These are phyloP conservation scores for Mugil cephalus DNA, from an alignment of 2,113 vertebrate genomes.

Conservation along the genomic window DNA sequence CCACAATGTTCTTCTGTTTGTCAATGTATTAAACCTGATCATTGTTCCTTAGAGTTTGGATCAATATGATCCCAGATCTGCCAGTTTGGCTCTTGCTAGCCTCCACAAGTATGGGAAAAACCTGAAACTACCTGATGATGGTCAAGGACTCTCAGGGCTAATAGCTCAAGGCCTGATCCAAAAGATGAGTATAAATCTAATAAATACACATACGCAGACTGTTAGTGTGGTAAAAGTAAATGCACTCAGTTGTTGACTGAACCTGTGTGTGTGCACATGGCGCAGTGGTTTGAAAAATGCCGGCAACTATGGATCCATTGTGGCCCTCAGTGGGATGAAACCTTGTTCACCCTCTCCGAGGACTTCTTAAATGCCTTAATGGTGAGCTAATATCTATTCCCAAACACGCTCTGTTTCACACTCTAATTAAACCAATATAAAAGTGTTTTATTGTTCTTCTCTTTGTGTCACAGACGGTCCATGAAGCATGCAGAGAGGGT, in stretches of 20 bases:
- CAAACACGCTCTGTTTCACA: background rate
- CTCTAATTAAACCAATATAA: background rate
- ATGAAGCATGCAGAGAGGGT: constrained; percentile 89
- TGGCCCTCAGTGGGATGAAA: constrained; percentile 83
- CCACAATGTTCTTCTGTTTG: background rate
- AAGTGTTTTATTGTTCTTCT: constrained; percentile 12
- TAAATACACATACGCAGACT: background rate
- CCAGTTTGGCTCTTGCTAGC: constrained; percentile 82
- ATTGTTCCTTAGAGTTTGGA: constrained; percentile 84
- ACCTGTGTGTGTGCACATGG: constrained; percentile 86
- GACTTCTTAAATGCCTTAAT: constrained; percentile 90
- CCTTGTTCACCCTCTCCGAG: constrained; percentile 86
- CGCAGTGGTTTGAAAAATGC: constrained; percentile 92
- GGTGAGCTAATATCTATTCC: constrained; percentile 70
- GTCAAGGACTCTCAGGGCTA: constrained; percentile 84
- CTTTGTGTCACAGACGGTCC: constrained; percentile 82
- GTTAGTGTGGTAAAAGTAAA: background rate
- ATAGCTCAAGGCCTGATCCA: constrained; percentile 88
- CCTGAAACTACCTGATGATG: constrained; percentile 84
- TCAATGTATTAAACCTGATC: background rate
- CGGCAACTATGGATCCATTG: constrained; percentile 85
- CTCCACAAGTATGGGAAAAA: constrained; percentile 86
- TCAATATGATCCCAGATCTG: constrained; percentile 79
- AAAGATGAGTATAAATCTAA: constrained; percentile 90
- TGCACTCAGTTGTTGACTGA: constrained; percentile 10